These are phyloP conservation scores for Steatocranus sp. DNA, from an alignment of 2,797 vertebrate species.

Conservation along the genomic window DNA sequence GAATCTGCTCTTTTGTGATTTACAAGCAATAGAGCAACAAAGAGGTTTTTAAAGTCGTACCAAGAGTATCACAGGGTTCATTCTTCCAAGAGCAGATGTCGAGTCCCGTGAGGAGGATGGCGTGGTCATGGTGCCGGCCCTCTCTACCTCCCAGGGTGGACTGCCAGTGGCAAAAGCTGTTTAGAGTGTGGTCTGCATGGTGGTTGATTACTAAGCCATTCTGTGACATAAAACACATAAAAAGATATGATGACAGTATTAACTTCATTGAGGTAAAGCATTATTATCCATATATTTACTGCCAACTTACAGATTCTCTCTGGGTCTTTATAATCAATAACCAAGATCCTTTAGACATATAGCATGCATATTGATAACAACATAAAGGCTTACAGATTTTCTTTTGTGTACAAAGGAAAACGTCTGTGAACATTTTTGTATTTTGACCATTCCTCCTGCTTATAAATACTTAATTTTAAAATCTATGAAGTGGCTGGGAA, in stretches of 20 bases:
- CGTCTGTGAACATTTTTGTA: constrained; percentile 8
- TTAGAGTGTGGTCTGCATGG: constrained; percentile 89
- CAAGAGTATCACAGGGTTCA: constrained; percentile 88
- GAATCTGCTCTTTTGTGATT: neutral
- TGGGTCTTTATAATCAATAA: neutral
- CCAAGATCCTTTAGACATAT: neutral
- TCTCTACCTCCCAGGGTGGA: constrained; percentile 80
- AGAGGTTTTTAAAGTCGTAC: constrained; percentile 53
- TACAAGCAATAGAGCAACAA: neutral
- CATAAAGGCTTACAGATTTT: neutral
- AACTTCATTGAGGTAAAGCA: neutral
- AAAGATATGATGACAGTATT: neutral
- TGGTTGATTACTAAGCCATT: constrained; percentile 86
- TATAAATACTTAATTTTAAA: constrained; percentile 37
- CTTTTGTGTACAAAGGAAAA: neutral
- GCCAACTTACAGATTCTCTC: neutral
- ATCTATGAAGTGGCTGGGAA: constrained; percentile 70
- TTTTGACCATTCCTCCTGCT: constrained; percentile 54
- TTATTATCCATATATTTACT: neutral
- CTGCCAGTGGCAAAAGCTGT: constrained; percentile 94
- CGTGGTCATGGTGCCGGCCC: constrained; percentile 87
- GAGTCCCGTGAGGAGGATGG: constrained; percentile 87
- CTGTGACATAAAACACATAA: constrained; percentile 53
- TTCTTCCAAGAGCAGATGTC: constrained; percentile 96
- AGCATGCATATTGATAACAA: neutral